Evolutionary conservation across 1,140 invertebrate genomes (phyloP), one percentile per base, ranked within the genome.

Genomic region (Pseudomyrmex cubaensis): DNA sequence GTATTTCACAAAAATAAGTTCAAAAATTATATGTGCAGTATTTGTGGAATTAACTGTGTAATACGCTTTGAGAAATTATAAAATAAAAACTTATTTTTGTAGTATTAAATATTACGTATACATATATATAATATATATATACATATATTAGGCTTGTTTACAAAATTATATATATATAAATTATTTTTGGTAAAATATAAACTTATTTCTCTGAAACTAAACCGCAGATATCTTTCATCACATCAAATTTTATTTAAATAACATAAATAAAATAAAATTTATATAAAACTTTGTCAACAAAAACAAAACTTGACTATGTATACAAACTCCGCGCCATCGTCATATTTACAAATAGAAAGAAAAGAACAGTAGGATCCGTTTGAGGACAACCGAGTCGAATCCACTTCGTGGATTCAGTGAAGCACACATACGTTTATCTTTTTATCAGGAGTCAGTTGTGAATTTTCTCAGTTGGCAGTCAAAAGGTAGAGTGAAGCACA

Each of bases 81-180:
- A 70, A 70, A 80, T 80, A 70, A 12, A 8, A 59, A 80, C 70
- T 80, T 80, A 80, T 80, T 80, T 80, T 80, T 80, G 46, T 80
- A 80, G 63, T 72, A 70, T 59, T 59, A 70, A 80, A 72, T 70
- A 35, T 35, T 35, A 35, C 35, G 35, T 35, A 35, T 35, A 35
- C 35, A 35, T 35, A 35, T 35, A 35, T 35, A 35, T 80, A 35
- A 35, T 35, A 35, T 35, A 35, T 80, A 35, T 70, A 44, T 80
- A n/a, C n/a, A 70, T 59, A 78, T 59, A 69, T 70, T 70, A 48
- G 66, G 48, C 48, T 59, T 70, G 70, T 15, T 72, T 70, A 25
- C 69, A 57, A 78, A 48, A 69, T 78, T 69, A 17, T 20, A 78
- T 70, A 59, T 72, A 70, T 70, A 64, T 70, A 25, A 13, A 2